Conservation (phyloP, 2,888 invertebrate genomes). For the Drosophila subsilvestris region DNA sequence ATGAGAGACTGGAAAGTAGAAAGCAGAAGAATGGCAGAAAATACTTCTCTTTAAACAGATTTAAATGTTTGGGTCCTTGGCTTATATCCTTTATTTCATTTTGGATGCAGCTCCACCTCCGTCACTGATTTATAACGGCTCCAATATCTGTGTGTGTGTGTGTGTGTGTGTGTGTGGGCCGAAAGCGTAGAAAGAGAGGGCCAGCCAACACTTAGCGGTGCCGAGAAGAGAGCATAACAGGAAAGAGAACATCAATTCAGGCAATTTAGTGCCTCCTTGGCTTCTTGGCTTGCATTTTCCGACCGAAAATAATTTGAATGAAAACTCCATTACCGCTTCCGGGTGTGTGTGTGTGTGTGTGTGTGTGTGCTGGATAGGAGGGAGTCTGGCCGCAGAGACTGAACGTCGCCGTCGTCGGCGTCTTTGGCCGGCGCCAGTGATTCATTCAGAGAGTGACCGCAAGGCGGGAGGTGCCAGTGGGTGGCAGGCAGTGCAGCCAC, state of each 20-base stretch:
- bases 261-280: conserved; percentile 62
- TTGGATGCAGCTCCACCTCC: conserved; percentile 20
- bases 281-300: conserved; percentile 38
- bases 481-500: conserved; percentile 55
- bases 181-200: conserved; percentile 5
- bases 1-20: neutral
- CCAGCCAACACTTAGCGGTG: conserved; percentile 17
- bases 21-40: neutral
- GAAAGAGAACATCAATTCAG: conserved; percentile 73
- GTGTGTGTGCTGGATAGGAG: conserved; percentile 11
- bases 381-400: conserved; percentile 39
- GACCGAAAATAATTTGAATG: conserved; percentile 82
- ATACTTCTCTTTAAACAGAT: neutral
- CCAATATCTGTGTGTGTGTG: conserved; percentile 53
- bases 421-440: conserved; percentile 76
- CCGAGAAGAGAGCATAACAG: conserved; percentile 59
- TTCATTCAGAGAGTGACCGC: conserved; percentile 67
- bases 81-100: neutral
- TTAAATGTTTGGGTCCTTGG: neutral
- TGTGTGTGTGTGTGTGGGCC: neutral
- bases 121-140: conserved; percentile 61
- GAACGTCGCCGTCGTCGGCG: conserved; percentile 52
- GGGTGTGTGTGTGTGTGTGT: conserved; percentile 13
- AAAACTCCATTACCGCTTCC: conserved; percentile 84
- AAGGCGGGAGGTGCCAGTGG: conserved; percentile 18